A percentile compares a stretch with the other conserved stretches of the same genome.
Evolutionary conservation across 2,113 vertebrate species (phyloP).

Genomic region (Coreoperca whiteheadi): DNA sequence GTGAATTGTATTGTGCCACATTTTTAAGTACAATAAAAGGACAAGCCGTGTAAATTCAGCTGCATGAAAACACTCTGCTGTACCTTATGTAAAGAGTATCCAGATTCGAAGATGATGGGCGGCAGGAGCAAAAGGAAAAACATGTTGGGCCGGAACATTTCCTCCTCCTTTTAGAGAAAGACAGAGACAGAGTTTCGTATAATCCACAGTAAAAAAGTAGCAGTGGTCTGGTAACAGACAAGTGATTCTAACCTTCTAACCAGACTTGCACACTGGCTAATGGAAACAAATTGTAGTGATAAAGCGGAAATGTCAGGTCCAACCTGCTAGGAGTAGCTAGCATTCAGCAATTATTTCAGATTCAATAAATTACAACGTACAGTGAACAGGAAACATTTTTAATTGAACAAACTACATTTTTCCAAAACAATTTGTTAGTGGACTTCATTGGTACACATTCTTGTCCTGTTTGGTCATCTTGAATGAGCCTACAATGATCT

Average conservation of each 20-base stretch:
- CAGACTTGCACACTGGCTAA: neutral
- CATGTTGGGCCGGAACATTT: constrained; percentile 99
- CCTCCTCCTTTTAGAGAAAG: constrained; percentile 91
- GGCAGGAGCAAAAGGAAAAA: constrained; percentile 98
- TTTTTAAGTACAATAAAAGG: no score
- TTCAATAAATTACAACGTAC: neutral
- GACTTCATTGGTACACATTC: neutral
- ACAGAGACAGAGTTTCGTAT: neutral
- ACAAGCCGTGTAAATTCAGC: no score
- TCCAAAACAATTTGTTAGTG: neutral
- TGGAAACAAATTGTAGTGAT: neutral
- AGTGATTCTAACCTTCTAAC: neutral
- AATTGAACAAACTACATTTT: neutral
- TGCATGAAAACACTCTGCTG: no score
- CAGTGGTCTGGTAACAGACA: neutral
- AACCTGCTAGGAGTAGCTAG: neutral
- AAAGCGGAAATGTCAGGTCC: neutral
- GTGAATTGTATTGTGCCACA: neutral
- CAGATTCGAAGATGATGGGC: constrained; percentile 99
- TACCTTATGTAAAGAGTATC: constrained; percentile 99
- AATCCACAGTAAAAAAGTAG: neutral
- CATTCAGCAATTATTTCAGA: neutral
- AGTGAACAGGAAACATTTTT: neutral
- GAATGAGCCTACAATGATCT: neutral
- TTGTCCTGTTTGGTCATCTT: neutral